A percentile compares a stretch with the other conserved stretches of the same genome.
Evolutionary conservation across 2,797 vertebrate genomes (phyloP).

Genomic region (Clarias laeviceps): DNA sequence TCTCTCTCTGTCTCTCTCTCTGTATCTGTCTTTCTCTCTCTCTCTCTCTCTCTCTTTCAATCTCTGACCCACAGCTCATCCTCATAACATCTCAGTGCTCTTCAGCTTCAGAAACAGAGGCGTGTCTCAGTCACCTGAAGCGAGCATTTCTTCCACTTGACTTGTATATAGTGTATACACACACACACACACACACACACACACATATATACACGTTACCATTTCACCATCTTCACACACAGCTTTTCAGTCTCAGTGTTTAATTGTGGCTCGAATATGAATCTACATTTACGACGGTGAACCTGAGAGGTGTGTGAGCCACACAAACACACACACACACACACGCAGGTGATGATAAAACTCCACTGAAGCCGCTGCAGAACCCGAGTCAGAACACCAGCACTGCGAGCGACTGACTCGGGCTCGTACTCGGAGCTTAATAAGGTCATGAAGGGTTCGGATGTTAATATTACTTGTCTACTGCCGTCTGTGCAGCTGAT

Average conservation of each 20-base stretch:
- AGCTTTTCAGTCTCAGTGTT: too few relatives aligned
- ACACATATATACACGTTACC: too few relatives aligned
- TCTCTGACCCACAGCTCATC: slow-evolving; percentile 72
- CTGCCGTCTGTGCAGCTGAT: neutral
- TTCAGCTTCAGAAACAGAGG: neutral
- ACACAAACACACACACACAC: too few relatives aligned
- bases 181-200: too few relatives aligned
- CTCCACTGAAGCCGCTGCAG: neutral
- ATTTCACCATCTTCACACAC: too few relatives aligned
- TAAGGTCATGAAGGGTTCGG: neutral
- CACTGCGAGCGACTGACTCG: neutral
- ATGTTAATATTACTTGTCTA: neutral
- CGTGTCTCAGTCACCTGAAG: neutral
- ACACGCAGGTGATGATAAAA: neutral
- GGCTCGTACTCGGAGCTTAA: neutral
- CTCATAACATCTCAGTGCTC: slow-evolving; percentile 64
- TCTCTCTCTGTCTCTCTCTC: neutral
- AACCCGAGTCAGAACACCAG: neutral
- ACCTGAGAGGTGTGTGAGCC: neutral
- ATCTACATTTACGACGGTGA: too few relatives aligned
- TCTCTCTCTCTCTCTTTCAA: neutral
- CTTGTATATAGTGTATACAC: too few relatives aligned
- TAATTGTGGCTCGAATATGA: too few relatives aligned
- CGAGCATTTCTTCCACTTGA: neutral
- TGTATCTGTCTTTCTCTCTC: neutral